phyloP scores from a whole-genome alignment of 2,797 vertebrate genomes.

The Gallirallus australis region DNA sequence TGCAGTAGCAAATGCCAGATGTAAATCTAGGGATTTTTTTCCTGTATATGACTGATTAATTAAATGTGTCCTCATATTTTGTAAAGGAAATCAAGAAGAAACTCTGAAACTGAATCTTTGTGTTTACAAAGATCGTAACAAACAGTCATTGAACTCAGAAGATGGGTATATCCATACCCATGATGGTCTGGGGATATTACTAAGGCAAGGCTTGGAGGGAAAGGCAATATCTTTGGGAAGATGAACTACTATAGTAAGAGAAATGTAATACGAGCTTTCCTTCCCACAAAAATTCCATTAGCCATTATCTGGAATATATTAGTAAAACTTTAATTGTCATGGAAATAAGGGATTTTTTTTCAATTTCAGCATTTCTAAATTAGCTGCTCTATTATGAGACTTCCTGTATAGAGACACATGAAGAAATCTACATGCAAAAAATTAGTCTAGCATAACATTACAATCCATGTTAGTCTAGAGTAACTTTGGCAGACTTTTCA shows the following conservation, averaged over 20 bases:
- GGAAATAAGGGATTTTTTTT: neutral
- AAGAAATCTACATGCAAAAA: neutral
- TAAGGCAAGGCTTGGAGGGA: neutral
- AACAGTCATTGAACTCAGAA: conserved; percentile 47
- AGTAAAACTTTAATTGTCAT: neutral
- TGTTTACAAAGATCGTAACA: conserved; percentile 52
- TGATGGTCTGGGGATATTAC: neutral
- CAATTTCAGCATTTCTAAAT: conserved; percentile 10
- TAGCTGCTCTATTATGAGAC: neutral
- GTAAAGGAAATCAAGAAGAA: conserved; percentile 63
- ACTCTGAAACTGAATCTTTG: conserved; percentile 45
- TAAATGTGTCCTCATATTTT: conserved; percentile 61
- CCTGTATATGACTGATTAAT: conserved; percentile 66
- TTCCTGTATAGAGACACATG: neutral
- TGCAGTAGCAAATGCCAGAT: conserved; percentile 50
- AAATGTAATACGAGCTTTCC: neutral
- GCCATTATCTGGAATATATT: neutral
- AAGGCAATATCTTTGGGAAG: neutral
- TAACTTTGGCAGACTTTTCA: neutral
- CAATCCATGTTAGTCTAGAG: neutral
- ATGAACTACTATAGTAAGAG: neutral
- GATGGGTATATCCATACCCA: neutral
- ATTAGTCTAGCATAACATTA: neutral
- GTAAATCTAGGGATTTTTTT: conserved; percentile 49
- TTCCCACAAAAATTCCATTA: neutral